Conservation (phyloP, 2,113 vertebrate genomes). For the Ascaphus truei region DNA sequence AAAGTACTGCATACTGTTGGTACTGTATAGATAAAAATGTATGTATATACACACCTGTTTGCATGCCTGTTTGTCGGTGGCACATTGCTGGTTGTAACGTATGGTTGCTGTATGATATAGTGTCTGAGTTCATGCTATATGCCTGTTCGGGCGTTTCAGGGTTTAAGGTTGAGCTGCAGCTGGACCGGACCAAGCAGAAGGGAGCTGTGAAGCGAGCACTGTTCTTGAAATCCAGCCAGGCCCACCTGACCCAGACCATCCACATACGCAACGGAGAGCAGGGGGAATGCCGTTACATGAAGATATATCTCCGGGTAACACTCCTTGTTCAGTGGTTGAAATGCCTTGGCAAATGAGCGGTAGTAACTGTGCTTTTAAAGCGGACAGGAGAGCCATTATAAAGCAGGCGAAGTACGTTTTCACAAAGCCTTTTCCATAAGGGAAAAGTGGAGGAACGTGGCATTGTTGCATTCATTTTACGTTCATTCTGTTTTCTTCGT, state of each 20-base stretch:
- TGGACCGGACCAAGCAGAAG: slow-evolving; percentile 81
- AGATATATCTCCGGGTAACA: slow-evolving; percentile 78
- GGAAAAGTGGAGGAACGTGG: too few species aligned
- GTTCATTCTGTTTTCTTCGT: too few species aligned
- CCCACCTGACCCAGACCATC: slow-evolving; percentile 58
- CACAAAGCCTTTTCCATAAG: too few species aligned
- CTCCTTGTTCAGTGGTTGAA: background rate
- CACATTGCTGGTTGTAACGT: background rate
- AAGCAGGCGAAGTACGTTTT: too few species aligned
- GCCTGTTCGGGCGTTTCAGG: slow-evolving; percentile 49
- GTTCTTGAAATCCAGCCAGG: slow-evolving; percentile 71
- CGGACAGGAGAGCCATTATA: too few species aligned
- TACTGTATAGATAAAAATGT: too few species aligned
- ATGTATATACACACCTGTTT: too few species aligned
- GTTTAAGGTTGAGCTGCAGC: slow-evolving; percentile 79
- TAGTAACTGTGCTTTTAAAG: too few species aligned
- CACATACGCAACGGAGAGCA: slow-evolving; percentile 61
- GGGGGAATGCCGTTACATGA: slow-evolving; percentile 68
- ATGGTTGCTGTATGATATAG: background rate
- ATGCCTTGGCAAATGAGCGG: too few species aligned
- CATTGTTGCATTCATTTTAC: too few species aligned
- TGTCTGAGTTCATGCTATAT: background rate
- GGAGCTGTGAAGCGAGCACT: slow-evolving; percentile 72
- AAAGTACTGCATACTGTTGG: too few species aligned
- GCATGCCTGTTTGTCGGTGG: too few species aligned